These are phyloP conservation scores for Apomyelois bistriatella DNA, from an alignment of 2,888 invertebrate species.

Conservation along the genomic window DNA sequence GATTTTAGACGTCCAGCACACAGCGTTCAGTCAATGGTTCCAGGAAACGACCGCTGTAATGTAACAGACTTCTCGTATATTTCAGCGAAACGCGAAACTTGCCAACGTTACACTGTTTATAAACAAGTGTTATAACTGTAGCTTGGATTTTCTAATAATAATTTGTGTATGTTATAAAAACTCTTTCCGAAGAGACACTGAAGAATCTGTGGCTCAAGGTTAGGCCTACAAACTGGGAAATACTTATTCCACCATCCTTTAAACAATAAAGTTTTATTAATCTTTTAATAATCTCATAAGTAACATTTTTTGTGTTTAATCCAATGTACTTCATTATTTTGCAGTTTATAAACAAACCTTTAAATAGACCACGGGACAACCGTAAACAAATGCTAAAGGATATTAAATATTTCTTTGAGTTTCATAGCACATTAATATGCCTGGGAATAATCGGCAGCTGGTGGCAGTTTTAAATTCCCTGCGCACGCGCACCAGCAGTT, in stretches of 20 bases:
- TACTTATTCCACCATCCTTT: too few relatives aligned
- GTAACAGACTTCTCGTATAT: conserved; percentile 47
- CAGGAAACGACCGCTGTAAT: conserved; percentile 53
- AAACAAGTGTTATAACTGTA: conserved; percentile 33
- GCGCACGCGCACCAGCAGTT: conserved; percentile 53
- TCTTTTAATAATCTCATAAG: too few relatives aligned
- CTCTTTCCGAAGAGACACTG: too few relatives aligned
- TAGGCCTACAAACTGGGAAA: too few relatives aligned
- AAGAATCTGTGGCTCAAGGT: too few relatives aligned
- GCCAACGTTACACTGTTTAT: conserved; percentile 51
- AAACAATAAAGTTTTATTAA: too few relatives aligned
- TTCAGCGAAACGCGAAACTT: conserved; percentile 36
- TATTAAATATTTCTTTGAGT: conserved; percentile 39
- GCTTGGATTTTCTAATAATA: too few relatives aligned
- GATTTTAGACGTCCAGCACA: conserved; percentile 18
- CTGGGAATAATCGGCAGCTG: conserved; percentile 53
- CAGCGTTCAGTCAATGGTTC: conserved; percentile 36
- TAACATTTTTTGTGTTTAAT: too few relatives aligned
- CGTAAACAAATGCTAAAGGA: conserved; percentile 22
- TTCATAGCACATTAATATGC: conserved; percentile 30
- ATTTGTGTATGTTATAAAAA: too few relatives aligned
- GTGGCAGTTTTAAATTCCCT: conserved; percentile 51
- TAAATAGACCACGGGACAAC: conserved; percentile 10
- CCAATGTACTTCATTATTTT: too few relatives aligned
- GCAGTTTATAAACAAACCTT: background rate